phyloP scores from a whole-genome alignment of 2,888 invertebrate species.

The Dicyrtomina minuta region DNA sequence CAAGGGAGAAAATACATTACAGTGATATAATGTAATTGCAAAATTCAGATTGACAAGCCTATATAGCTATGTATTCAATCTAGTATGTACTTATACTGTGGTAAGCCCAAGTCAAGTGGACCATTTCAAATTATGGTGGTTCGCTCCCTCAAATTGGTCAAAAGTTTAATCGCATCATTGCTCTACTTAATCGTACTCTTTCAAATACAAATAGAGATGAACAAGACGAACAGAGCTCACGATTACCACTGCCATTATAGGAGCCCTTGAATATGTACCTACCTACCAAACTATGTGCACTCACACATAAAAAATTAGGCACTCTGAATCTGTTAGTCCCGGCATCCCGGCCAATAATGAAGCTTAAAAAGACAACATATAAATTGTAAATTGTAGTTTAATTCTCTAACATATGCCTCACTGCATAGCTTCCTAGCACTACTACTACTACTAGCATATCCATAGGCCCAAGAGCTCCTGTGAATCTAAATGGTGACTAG shows the following conservation, averaged over 20 bases:
- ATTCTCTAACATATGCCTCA: slow-evolving; percentile 2
- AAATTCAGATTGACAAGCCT: too few relatives aligned
- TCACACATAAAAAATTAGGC: too few relatives aligned
- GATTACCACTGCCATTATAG: too few relatives aligned
- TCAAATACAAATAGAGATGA: not conserved
- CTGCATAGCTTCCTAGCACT: not conserved
- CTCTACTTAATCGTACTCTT: slow-evolving; percentile 46
- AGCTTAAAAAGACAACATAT: too few relatives aligned
- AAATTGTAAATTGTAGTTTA: too few relatives aligned
- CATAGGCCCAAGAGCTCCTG: not conserved
- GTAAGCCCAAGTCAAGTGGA: slow-evolving; percentile 9
- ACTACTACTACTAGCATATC: not conserved
- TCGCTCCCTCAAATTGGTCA: slow-evolving; percentile 46
- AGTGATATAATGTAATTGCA: too few relatives aligned
- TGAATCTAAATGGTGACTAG: slow-evolving; percentile 8
- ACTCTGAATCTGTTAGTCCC: too few relatives aligned
- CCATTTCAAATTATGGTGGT: slow-evolving; percentile 27
- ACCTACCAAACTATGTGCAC: too few relatives aligned
- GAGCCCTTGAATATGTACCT: too few relatives aligned
- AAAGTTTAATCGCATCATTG: slow-evolving; percentile 50
- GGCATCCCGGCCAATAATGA: too few relatives aligned
- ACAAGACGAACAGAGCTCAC: not conserved
- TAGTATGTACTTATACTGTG: not conserved
- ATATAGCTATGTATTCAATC: too few relatives aligned
- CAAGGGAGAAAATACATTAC: not conserved